Conservation (phyloP, 2,888 invertebrate species). For the Tetrapedia diversipes region DNA sequence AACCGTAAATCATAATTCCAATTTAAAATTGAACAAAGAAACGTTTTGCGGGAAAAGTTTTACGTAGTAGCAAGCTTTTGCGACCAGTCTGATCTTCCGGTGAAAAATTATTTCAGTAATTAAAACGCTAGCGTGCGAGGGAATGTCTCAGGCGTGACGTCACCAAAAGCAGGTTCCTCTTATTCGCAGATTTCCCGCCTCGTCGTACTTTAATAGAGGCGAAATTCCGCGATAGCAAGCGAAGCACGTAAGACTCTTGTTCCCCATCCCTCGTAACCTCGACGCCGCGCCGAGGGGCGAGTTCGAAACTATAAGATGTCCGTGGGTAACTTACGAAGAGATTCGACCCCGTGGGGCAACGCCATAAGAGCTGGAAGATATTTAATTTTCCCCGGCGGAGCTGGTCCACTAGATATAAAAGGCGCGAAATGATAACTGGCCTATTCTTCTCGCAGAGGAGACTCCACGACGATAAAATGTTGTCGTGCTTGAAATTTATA, state of each 20-base stretch:
- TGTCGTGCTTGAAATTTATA: conserved; percentile 41
- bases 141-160: conserved; percentile 6
- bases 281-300: conserved; percentile 24
- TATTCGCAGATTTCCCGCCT: conserved; percentile 47
- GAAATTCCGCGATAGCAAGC: conserved; percentile 55
- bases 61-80: no score
- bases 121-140: conserved; percentile 31
- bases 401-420: conserved; percentile 54
- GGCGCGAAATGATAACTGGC: conserved; percentile 66
- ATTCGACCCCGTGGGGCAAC: conserved; percentile 17
- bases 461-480: conserved; percentile 27
- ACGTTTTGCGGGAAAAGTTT: no score
- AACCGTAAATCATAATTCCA: conserved; percentile 5
- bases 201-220: conserved; percentile 41
- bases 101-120: conserved; percentile 46
- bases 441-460: neutral
- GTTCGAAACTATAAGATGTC: conserved; percentile 61
- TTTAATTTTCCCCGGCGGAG: conserved; percentile 67
- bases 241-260: conserved; percentile 41
- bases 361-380: conserved; percentile 55
- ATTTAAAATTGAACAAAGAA: neutral
- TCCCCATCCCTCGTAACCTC: conserved; percentile 43
- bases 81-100: no score
- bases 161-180: conserved; percentile 7
- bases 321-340: conserved; percentile 47